Evolutionary conservation across 1,140 invertebrate genomes (phyloP).

Genomic region (Brachionus angularis): DNA sequence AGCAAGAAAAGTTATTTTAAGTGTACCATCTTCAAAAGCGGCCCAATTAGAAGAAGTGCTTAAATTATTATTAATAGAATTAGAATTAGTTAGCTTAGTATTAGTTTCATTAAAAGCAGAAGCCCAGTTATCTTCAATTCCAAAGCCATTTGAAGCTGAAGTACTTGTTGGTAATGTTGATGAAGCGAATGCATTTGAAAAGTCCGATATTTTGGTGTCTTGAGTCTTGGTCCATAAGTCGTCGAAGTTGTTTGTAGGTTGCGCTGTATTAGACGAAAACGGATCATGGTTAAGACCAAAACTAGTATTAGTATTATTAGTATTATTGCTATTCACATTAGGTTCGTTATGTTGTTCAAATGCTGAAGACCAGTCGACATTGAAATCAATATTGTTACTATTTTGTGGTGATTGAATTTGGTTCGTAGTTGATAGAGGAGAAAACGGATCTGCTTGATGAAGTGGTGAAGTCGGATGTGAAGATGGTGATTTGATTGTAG

Average conservation of each 20-base stretch:
- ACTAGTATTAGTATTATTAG: not conserved
- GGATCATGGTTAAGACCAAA: constrained; percentile 21
- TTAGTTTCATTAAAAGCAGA: not conserved
- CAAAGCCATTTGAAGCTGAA: not conserved
- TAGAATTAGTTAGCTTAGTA: constrained; percentile 2
- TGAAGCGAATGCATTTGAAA: too few species aligned
- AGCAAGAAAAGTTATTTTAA: too few species aligned
- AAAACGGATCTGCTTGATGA: constrained; percentile 9
- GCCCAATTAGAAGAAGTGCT: constrained; percentile 27
- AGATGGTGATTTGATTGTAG: too few species aligned
- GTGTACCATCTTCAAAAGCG: constrained; percentile 18
- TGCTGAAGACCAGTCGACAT: constrained; percentile 31
- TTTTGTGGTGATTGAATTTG: not conserved
- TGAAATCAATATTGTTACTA: not conserved
- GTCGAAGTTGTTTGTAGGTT: not conserved
- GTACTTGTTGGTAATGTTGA: constrained; percentile 29
- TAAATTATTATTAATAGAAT: not conserved
- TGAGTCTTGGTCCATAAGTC: constrained; percentile 5
- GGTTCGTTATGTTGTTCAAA: constrained; percentile 23
- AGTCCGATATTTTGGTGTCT: not conserved
- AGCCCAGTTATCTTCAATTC: constrained; percentile 18
- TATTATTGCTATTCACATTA: too few species aligned
- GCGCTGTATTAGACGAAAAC: not conserved
- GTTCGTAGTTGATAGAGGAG: constrained; percentile 8
- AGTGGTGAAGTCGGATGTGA: not conserved